Evolutionary conservation across 2,888 invertebrate genomes (phyloP).

Genomic region (Lasioglossum morio): DNA sequence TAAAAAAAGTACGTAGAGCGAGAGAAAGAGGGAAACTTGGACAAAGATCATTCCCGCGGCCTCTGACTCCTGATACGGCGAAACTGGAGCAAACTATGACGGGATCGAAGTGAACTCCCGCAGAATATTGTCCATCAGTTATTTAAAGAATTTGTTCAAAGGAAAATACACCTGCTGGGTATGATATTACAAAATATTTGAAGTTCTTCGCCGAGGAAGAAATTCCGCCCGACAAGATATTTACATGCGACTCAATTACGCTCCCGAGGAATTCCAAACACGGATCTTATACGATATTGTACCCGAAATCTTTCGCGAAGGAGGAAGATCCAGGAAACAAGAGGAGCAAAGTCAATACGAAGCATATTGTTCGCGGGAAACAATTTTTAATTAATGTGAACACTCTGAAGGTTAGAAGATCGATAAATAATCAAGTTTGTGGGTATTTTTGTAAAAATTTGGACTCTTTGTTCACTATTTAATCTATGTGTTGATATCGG

Average conservation of each 20-base stretch:
- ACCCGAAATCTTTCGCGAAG: background rate
- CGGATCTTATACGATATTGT: background rate
- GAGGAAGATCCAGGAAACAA: background rate
- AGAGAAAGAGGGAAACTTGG: background rate
- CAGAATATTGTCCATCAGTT: background rate
- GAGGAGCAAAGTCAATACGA: background rate
- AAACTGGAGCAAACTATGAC: conserved; percentile 18
- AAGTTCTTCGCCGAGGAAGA: background rate
- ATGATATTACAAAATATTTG: conserved; percentile 12
- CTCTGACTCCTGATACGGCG: conserved; percentile 15
- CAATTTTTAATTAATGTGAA: background rate
- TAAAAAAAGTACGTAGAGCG: background rate
- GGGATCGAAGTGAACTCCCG: background rate
- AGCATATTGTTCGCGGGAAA: background rate
- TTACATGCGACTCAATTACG: background rate
- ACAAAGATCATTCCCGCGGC: conserved; percentile 7
- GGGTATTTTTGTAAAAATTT: background rate
- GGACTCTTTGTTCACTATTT: no score
- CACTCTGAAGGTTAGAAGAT: background rate
- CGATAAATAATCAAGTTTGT: no score
- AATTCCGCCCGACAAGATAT: background rate
- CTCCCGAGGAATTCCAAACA: background rate
- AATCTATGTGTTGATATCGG: background rate
- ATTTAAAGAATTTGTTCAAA: background rate
- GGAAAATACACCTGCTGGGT: background rate